Evolutionary conservation across 2,797 vertebrate species (phyloP).

Genomic region (Betta splendens): DNA sequence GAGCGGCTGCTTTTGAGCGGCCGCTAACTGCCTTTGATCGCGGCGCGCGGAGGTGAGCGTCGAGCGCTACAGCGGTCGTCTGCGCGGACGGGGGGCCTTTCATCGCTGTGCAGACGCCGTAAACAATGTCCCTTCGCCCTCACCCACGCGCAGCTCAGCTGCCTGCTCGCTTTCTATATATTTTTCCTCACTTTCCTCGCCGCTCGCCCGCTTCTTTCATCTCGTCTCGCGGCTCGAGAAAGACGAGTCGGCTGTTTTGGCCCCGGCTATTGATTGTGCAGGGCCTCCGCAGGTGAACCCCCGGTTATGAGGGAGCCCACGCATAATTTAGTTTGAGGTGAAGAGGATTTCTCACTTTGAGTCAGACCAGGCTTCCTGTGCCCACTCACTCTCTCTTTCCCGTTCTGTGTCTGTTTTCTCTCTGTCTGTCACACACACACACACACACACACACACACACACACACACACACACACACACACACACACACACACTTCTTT

Average conservation of each 20-base stretch:
- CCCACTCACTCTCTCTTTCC: conserved; percentile 67
- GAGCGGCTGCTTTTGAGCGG: conserved; percentile 15
- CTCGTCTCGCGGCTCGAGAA: conserved; percentile 42
- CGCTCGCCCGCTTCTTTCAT: conserved; percentile 30
- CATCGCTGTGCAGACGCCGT: conserved; percentile 25
- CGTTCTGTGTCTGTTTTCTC: conserved; percentile 13
- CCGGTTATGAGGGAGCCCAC: conserved; percentile 72
- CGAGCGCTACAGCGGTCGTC: not conserved
- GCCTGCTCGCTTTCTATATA: conserved; percentile 7
- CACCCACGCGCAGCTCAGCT: not conserved
- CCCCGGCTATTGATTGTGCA: conserved; percentile 67
- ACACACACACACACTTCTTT: conserved; percentile 38
- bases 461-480: conserved; percentile 7
- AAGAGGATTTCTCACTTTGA: conserved; percentile 82
- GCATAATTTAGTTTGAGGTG: conserved; percentile 71
- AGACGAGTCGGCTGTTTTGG: conserved; percentile 37
- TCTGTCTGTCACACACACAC: conserved; percentile 4
- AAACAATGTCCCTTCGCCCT: conserved; percentile 1
- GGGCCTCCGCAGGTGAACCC: conserved; percentile 71
- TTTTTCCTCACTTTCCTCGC: conserved; percentile 7
- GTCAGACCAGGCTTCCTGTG: conserved; percentile 78
- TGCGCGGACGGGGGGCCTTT: conserved; percentile 27
- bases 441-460: conserved; percentile 20
- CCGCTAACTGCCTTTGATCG: conserved; percentile 29
- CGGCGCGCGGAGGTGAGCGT: conserved; percentile 35